Evolutionary conservation across 2,113 vertebrate genomes (phyloP).

Genomic region (Ammospiza nelsoni): DNA sequence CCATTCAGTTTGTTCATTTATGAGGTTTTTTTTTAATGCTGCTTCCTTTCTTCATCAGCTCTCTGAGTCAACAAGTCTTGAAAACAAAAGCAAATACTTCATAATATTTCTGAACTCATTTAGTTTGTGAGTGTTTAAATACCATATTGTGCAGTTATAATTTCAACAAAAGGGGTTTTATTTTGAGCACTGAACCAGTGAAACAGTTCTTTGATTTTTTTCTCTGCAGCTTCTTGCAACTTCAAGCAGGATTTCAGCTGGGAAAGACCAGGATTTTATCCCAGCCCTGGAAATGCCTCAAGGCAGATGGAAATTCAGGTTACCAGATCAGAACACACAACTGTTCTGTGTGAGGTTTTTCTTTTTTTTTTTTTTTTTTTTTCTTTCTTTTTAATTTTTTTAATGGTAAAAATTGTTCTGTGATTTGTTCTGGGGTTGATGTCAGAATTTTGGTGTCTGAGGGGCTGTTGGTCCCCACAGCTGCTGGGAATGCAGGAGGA

Average conservation of each 20-base stretch:
- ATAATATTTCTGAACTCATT: background rate
- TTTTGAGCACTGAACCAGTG: background rate
- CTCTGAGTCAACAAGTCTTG: background rate
- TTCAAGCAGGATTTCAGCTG: background rate
- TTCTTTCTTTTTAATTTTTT: background rate
- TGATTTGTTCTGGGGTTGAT: background rate
- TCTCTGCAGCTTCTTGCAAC: background rate
- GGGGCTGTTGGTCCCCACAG: background rate
- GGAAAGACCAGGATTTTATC: background rate
- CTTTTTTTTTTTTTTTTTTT: background rate
- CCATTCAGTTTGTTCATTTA: background rate
- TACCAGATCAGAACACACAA: background rate
- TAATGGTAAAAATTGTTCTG: background rate
- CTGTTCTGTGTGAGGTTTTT: background rate
- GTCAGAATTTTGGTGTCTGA: background rate
- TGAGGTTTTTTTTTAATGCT: background rate
- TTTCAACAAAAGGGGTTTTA: background rate
- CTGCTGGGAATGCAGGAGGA: background rate
- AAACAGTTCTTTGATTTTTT: background rate
- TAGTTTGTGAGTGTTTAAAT: background rate
- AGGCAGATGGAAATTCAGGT: background rate
- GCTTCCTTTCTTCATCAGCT: background rate
- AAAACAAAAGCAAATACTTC: background rate
- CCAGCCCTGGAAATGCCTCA: background rate
- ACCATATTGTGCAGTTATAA: background rate